A percentile compares a stretch with the other conserved stretches of the same genome.
Conservation (phyloP, 1,140 invertebrate genomes). For the Colletes gigas region DNA sequence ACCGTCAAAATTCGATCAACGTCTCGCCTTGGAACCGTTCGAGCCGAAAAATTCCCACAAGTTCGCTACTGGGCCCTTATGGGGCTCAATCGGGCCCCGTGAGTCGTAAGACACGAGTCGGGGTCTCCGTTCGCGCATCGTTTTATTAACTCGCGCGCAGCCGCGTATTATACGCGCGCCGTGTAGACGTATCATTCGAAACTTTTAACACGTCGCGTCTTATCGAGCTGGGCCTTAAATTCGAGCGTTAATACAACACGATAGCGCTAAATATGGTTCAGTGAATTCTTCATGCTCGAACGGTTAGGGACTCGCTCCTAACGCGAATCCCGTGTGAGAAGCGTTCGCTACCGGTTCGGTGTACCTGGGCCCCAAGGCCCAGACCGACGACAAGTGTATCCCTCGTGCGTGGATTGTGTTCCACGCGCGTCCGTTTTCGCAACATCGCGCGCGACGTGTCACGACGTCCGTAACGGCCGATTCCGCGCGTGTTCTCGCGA, state of each 20-base stretch:
- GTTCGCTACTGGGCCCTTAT: not conserved
- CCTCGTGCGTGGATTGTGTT: slow-evolving; percentile 22
- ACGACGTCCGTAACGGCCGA: slow-evolving; percentile 22
- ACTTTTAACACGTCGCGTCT: slow-evolving; percentile 56
- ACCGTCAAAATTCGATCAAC: not conserved
- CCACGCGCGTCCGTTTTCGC: not conserved
- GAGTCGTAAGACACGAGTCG: not conserved
- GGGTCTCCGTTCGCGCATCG: slow-evolving; percentile 15
- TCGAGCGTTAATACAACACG: slow-evolving; percentile 47
- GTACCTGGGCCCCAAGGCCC: not conserved
- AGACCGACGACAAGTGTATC: slow-evolving; percentile 24
- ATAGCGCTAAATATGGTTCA: slow-evolving; percentile 53
- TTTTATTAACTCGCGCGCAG: slow-evolving; percentile 18
- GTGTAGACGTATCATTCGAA: slow-evolving; percentile 53
- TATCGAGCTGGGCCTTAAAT: slow-evolving; percentile 29
- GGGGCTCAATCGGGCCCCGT: not conserved
- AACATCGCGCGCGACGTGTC: slow-evolving; percentile 23
- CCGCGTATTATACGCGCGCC: slow-evolving; percentile 36
- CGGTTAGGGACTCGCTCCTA: slow-evolving; percentile 30
- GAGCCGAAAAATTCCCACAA: slow-evolving; percentile 33
- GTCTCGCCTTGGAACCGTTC: not conserved
- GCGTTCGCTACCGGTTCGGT: slow-evolving; percentile 35
- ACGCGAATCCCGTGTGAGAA: slow-evolving; percentile 39
- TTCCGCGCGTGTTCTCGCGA: slow-evolving; percentile 22
- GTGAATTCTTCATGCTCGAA: slow-evolving; percentile 50